phyloP scores from a whole-genome alignment of 2,888 invertebrate genomes.

The Aleiodes testaceus region DNA sequence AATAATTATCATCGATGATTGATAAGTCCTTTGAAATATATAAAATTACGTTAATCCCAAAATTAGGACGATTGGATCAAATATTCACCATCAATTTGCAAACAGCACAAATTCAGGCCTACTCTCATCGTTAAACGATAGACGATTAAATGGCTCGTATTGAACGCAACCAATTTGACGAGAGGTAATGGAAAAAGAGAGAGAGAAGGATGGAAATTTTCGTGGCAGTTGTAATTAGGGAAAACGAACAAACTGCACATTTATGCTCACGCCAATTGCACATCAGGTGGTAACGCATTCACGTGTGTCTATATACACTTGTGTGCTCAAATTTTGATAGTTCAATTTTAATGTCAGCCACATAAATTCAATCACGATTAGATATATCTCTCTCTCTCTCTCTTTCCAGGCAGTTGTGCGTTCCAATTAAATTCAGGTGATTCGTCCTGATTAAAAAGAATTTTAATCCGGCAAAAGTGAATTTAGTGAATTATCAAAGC shows the following conservation, averaged over 20 bases:
- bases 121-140: constrained; percentile 31
- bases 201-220: constrained; percentile 18
- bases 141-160: constrained; percentile 39
- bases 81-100: constrained; percentile 12
- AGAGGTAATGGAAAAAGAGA: constrained; percentile 26
- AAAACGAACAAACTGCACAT: constrained; percentile 33
- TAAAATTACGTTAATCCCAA: not conserved
- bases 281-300: constrained; percentile 9
- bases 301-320: not conserved
- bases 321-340: constrained; percentile 15
- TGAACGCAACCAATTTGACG: constrained; percentile 38
- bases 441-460: not conserved
- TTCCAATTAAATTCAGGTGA: constrained; percentile 21
- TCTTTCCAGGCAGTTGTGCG: not conserved
- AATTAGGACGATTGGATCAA: not conserved
- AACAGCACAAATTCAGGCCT: constrained; percentile 22
- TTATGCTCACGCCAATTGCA: constrained; percentile 31
- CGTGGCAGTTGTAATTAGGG: constrained; percentile 35
- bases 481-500: constrained; percentile 6
- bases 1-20: too few species aligned
- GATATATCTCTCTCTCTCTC: not conserved
- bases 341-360: constrained; percentile 24
- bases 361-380: constrained; percentile 27
- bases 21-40: too few species aligned
- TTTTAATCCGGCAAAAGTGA: not conserved